phyloP scores from a whole-genome alignment of 2,888 invertebrate species.

The Acleris holmiana region DNA sequence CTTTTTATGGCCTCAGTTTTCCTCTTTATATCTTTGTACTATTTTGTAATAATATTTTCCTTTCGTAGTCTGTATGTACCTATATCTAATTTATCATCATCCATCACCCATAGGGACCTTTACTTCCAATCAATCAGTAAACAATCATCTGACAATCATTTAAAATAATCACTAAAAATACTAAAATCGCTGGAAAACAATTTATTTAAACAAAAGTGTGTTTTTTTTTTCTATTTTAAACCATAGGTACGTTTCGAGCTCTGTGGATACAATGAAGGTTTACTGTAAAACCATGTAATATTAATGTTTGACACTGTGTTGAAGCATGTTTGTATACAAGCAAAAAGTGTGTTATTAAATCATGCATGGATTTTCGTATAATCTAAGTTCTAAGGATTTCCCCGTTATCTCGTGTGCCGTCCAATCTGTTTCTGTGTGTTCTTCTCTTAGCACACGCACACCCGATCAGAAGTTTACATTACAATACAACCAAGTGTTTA shows the following conservation, averaged over 20 bases:
- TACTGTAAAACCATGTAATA: neutral
- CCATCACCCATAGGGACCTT: slow-evolving; percentile 36
- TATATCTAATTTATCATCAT: slow-evolving; percentile 25
- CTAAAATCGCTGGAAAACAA: neutral
- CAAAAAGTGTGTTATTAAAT: slow-evolving; percentile 28
- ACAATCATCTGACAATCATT: slow-evolving; percentile 8
- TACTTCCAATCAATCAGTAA: slow-evolving; percentile 17
- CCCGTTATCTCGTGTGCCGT: slow-evolving; percentile 4
- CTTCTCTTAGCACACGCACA: slow-evolving; percentile 6
- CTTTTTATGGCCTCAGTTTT: slow-evolving; percentile 54
- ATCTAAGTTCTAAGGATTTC: slow-evolving; percentile 4
- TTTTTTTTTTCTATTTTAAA: neutral
- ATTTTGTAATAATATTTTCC: slow-evolving; percentile 45
- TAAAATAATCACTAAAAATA: neutral
- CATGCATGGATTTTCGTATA: slow-evolving; percentile 40
- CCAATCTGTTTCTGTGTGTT: slow-evolving; percentile 6
- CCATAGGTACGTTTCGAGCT: neutral
- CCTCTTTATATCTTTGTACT: slow-evolving; percentile 58
- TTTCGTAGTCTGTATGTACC: slow-evolving; percentile 39
- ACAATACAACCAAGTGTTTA: neutral
- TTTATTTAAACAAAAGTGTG: no score
- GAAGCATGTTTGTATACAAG: slow-evolving; percentile 15
- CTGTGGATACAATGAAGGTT: neutral
- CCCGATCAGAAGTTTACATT: slow-evolving; percentile 1
- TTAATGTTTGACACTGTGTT: neutral